A percentile compares a stretch with the other conserved stretches of the same genome.
These are phyloP conservation scores for Dipodomys merriami DNA, from an alignment of 2,113 vertebrate genomes.

Conservation along the genomic window DNA sequence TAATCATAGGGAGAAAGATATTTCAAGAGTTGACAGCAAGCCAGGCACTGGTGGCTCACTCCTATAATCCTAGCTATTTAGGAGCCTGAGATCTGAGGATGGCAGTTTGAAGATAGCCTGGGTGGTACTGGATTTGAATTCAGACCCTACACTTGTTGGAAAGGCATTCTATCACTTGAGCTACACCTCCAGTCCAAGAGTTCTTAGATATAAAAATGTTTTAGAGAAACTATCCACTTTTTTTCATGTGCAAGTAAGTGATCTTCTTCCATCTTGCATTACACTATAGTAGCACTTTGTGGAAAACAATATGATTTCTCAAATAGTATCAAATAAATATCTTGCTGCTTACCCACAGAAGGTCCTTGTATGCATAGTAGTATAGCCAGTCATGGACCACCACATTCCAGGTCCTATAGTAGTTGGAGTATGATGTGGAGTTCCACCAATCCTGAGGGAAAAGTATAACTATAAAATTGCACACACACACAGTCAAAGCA, in stretches of 20 bases:
- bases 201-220: neutral
- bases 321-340: neutral
- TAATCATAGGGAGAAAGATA: too few species aligned
- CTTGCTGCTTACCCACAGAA: slow-evolving; percentile 88
- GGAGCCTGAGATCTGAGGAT: too few species aligned
- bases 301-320: neutral
- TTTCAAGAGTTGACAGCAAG: too few species aligned
- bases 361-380: slow-evolving; percentile 91
- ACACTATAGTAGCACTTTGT: neutral
- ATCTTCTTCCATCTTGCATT: neutral
- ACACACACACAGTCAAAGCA: neutral
- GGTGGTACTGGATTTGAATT: too few species aligned
- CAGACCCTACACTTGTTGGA: too few species aligned
- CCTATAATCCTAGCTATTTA: too few species aligned
- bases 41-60: too few species aligned
- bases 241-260: neutral
- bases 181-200: too few species aligned
- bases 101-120: too few species aligned
- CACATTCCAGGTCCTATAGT: slow-evolving; percentile 91
- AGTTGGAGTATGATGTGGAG: slow-evolving; percentile 92
- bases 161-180: too few species aligned
- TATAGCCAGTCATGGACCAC: slow-evolving; percentile 93
- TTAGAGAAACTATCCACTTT: neutral
- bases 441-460: slow-evolving; percentile 91
- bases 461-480: neutral